Percentiles rank a stretch among this genome's conserved stretches.
Conservation (phyloP, 1,140 invertebrate species). For the Acromyrmex echinatior region DNA sequence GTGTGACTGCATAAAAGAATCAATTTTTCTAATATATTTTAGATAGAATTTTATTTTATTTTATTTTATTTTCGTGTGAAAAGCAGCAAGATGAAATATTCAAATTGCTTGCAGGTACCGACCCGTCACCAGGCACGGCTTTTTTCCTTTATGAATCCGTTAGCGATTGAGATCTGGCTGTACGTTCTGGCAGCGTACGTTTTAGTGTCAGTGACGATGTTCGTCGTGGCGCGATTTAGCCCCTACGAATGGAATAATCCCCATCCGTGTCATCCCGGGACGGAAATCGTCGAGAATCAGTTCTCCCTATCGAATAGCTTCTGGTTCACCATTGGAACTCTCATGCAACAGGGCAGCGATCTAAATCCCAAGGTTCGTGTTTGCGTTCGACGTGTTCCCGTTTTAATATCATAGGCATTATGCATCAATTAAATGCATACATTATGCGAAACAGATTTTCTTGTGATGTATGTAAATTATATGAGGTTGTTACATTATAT, state of each 20-base stretch:
- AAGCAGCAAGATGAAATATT: background rate
- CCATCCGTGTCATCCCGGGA: constrained; percentile 90
- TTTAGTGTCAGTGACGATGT: constrained; percentile 93
- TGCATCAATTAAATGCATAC: background rate
- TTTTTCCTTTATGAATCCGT: constrained; percentile 95
- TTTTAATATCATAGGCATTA: background rate
- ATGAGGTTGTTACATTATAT: background rate
- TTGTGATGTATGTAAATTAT: background rate
- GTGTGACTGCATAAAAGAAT: background rate
- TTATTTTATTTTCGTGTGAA: too few species aligned
- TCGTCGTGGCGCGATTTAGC: constrained; percentile 93
- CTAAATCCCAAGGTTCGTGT: constrained; percentile 92
- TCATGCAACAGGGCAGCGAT: constrained; percentile 98
- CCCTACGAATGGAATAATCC: constrained; percentile 94
- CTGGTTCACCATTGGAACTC: constrained; percentile 97
- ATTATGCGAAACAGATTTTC: background rate
- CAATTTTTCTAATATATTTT: background rate
- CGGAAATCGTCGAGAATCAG: constrained; percentile 87
- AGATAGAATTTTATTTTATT: background rate
- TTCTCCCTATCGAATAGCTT: constrained; percentile 94
- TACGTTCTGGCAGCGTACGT: constrained; percentile 93
- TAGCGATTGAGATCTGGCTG: constrained; percentile 94
- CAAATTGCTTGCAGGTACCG: constrained; percentile 87
- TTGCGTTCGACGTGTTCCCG: background rate
- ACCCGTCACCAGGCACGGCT: constrained; percentile 91